These are phyloP conservation scores for Vipera latastei DNA, from an alignment of 2,797 vertebrate genomes.

Conservation along the genomic window DNA sequence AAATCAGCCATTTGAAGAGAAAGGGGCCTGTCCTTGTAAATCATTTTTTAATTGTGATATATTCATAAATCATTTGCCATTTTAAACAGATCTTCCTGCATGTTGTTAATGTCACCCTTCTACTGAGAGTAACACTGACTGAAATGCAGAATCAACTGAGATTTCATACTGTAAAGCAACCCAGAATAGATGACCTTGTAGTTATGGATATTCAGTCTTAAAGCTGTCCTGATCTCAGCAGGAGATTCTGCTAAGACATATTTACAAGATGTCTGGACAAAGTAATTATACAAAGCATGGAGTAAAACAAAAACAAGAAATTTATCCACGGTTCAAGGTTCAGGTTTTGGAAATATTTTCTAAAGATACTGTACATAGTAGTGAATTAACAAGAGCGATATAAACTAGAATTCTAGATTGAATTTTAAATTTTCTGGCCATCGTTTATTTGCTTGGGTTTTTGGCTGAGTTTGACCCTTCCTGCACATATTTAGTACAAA, in stretches of 20 bases:
- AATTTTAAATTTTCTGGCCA: neutral
- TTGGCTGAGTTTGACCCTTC: neutral
- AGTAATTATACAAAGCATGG: neutral
- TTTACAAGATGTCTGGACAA: constrained; percentile 1
- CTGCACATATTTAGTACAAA: neutral
- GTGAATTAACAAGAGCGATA: neutral
- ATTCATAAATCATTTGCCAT: constrained; percentile 29
- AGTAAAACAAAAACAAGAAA: neutral
- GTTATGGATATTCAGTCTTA: neutral
- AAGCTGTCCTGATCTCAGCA: neutral
- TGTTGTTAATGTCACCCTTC: constrained; percentile 1
- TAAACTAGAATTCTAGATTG: neutral
- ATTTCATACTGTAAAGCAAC: constrained; percentile 17
- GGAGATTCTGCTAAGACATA: neutral
- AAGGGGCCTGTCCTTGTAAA: neutral
- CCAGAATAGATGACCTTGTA: constrained; percentile 10
- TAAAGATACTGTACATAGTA: neutral
- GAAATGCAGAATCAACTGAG: constrained; percentile 19
- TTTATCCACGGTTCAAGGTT: neutral
- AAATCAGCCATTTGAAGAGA: constrained; percentile 18
- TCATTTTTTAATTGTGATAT: constrained; percentile 33
- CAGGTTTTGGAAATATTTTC: neutral
- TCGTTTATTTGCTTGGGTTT: neutral
- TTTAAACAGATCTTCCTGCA: constrained; percentile 25
- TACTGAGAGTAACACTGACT: constrained; percentile 12